These are phyloP conservation scores for Melipona quadrifasciata DNA, from an alignment of 1,140 invertebrate species.

Conservation along the genomic window DNA sequence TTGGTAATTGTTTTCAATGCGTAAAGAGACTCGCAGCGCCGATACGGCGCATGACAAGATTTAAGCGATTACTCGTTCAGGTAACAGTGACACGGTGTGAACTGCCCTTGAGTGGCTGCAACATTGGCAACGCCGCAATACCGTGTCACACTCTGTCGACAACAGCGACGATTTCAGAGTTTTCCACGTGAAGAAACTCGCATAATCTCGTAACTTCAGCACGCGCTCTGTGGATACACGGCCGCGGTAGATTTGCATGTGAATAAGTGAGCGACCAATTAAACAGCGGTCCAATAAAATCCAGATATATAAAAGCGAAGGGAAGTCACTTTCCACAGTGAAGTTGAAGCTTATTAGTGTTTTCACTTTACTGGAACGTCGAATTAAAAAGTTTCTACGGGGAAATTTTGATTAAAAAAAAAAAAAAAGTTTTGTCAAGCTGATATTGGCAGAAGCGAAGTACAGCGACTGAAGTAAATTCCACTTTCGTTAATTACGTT, in stretches of 20 bases:
- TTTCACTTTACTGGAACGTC: background rate
- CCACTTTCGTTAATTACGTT: no score
- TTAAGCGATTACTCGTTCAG: constrained; percentile 64
- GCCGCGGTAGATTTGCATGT: background rate
- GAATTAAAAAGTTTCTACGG: background rate
- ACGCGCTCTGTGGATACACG: background rate
- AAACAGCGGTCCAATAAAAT: background rate
- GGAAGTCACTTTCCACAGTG: constrained; percentile 8
- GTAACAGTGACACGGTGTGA: constrained; percentile 69
- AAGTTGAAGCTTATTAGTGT: background rate
- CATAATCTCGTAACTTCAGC: constrained; percentile 49
- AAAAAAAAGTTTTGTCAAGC: background rate
- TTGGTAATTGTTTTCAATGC: background rate
- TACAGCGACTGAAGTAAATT: background rate
- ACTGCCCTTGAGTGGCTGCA: constrained; percentile 62
- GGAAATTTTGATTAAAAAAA: background rate
- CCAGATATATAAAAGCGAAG: constrained; percentile 10
- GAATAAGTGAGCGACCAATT: constrained; percentile 21
- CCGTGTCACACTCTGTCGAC: constrained; percentile 58
- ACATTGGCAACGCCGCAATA: constrained; percentile 63
- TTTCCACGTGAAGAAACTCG: constrained; percentile 59
- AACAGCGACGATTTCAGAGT: constrained; percentile 57
- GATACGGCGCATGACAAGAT: constrained; percentile 54
- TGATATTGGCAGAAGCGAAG: background rate
- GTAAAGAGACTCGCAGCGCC: background rate